Percentiles rank a stretch among this genome's conserved stretches.
Evolutionary conservation across 2,888 invertebrate genomes (phyloP).

Genomic region (Drosophila anomelani): DNA sequence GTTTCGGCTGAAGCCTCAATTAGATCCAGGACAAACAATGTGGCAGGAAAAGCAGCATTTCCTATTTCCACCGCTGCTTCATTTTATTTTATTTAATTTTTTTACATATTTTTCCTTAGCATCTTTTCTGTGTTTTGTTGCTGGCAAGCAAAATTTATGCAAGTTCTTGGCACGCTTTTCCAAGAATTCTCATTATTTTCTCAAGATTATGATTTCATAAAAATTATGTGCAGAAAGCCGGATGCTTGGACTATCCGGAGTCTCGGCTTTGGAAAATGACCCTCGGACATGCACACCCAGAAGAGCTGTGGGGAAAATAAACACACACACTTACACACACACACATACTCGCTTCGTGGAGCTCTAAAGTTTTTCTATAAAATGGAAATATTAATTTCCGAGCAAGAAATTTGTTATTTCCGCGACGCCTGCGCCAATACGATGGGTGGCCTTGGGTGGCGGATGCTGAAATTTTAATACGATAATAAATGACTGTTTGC

Average conservation of each 20-base stretch:
- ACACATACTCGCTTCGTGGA: conserved; percentile 7
- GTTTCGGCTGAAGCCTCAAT: conserved; percentile 29
- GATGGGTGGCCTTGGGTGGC: conserved; percentile 16
- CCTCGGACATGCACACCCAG: conserved; percentile 37
- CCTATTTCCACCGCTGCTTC: conserved; percentile 12
- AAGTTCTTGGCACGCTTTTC: conserved; percentile 55
- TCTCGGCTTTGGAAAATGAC: conserved; percentile 46
- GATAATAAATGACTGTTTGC: conserved; percentile 65
- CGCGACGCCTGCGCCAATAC: conserved; percentile 60
- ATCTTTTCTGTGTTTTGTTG: conserved; percentile 31
- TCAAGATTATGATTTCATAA: conserved; percentile 64
- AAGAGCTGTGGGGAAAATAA: conserved; percentile 8
- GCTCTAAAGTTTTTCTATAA: conserved; percentile 73
- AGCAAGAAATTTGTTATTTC: conserved; percentile 81
- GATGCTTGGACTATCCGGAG: conserved; percentile 33
- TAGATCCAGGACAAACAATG: conserved; percentile 28
- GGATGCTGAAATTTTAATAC: conserved; percentile 65
- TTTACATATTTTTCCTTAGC: conserved; percentile 5
- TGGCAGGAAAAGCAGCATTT: neutral
- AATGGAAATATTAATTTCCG: conserved; percentile 81
- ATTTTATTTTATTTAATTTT: conserved; percentile 25
- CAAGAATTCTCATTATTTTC: conserved; percentile 66
- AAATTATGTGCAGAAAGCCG: conserved; percentile 53
- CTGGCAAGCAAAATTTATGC: conserved; percentile 39
- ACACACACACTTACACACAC: conserved; percentile 20